A percentile compares a stretch with the other conserved stretches of the same genome.
phyloP scores from a whole-genome alignment of 2,797 vertebrate species.

The Buceros bicornis region DNA sequence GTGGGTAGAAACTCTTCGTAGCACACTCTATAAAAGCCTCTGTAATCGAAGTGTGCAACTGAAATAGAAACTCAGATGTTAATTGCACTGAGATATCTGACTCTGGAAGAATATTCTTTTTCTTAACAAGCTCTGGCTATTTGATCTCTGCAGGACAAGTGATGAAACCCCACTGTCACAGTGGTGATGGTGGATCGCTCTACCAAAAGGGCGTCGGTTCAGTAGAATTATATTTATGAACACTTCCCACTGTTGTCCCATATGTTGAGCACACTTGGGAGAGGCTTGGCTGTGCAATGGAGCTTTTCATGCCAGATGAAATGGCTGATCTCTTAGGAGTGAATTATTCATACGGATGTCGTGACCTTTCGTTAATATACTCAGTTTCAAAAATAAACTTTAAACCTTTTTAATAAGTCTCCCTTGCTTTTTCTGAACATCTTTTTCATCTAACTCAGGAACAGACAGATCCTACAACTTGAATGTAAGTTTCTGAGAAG shows the following conservation, averaged over 20 bases:
- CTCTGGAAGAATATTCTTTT: neutral
- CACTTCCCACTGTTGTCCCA: neutral
- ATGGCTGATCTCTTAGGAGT: constrained; percentile 25
- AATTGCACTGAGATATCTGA: neutral
- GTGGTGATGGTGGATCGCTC: neutral
- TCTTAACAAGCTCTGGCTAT: constrained; percentile 12
- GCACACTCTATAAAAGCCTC: neutral
- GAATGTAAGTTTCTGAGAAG: neutral
- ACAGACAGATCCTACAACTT: neutral
- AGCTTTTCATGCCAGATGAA: constrained; percentile 39
- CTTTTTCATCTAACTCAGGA: neutral
- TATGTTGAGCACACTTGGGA: constrained; percentile 2
- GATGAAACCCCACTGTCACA: neutral
- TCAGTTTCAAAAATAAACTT: constrained; percentile 31
- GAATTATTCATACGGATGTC: neutral
- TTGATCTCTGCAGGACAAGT: constrained; percentile 4
- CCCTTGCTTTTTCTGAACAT: neutral
- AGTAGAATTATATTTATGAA: constrained; percentile 28
- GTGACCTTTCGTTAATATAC: constrained; percentile 14
- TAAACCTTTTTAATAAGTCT: neutral
- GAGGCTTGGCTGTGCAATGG: neutral
- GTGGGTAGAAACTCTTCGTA: neutral
- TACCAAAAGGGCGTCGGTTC: constrained; percentile 13
- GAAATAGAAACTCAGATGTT: constrained; percentile 5
- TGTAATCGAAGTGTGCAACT: neutral